Evolutionary conservation across 2,797 vertebrate species (phyloP), one percentile per base, ranked within the genome.

Genomic region (Thripadectes ignobilis): DNA sequence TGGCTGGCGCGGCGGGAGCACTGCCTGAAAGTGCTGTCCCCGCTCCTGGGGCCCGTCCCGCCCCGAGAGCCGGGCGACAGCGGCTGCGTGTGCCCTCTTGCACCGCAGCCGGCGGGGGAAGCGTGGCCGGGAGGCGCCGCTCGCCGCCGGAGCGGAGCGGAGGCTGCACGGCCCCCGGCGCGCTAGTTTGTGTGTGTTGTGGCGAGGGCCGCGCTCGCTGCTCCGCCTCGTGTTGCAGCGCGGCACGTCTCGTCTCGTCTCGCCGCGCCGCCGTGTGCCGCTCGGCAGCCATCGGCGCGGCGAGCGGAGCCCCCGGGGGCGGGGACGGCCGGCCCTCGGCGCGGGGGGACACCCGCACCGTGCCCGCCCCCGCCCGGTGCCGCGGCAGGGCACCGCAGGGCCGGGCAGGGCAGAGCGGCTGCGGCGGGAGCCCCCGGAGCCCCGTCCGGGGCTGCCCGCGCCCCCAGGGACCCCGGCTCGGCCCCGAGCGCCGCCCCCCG

Each of bases 251-350:
- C 94, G 93, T 61, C 39, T 39, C 94, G 93, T 58, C 73, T 88
- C 9, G 63, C 83, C 65, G 76, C 22, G 94, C 77, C 80, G n/a
- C 76, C 51, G 43, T 13, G 63, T 92, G 62, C 88, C 41, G 59
- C 75, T 55, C 65, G 96, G 97, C 97, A 96, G 96, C 97, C 97
- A 93, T 97, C 96, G 95, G 89, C 87, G 39, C 46, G 3, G 41
- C 22, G 20, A 38, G 58, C 23, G 11, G 23, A 27, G 39, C 18
- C 17, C 16, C 54, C 27, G n/a, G 71, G n/a, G 9, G n/a, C 54
- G 20, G 12, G 12, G 13, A 4, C 49, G 20, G 84, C 34, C 26
- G 39, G 18, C 36, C 20, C 29, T 11, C 54, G 7, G 39, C 45
- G 19, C 29, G 1, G 4, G 2, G 62, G 7, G 9, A 9, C 43